A percentile compares a stretch with the other conserved stretches of the same genome.
Conservation (phyloP, 1,140 invertebrate genomes). For the Triops longicaudatus region DNA sequence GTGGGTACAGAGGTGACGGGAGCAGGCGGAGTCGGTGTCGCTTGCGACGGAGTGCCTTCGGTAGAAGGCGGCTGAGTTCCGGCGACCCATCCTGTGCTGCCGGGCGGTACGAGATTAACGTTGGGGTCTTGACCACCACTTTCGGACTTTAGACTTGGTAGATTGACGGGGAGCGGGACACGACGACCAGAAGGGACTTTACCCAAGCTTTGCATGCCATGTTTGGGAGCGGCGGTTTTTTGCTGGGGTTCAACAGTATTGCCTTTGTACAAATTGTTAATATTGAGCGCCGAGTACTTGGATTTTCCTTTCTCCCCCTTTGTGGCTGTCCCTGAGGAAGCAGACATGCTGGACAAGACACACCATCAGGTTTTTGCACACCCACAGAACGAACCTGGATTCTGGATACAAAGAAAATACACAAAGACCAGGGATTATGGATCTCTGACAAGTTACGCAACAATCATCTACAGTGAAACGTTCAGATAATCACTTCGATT, state of each 20-base stretch:
- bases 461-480: no score
- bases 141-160: conserved; percentile 95
- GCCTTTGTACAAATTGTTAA: conserved; percentile 92
- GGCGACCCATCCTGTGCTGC: conserved; percentile 62
- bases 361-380: conserved; percentile 64
- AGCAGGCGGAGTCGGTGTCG: neutral
- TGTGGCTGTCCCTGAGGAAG: conserved; percentile 66
- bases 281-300: conserved; percentile 91
- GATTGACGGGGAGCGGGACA: conserved; percentile 78
- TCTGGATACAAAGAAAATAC: conserved; percentile 46
- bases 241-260: conserved; percentile 77
- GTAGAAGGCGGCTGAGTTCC: conserved; percentile 35
- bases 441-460: neutral
- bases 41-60: conserved; percentile 19
- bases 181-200: conserved; percentile 91
- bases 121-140: conserved; percentile 63
- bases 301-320: conserved; percentile 89
- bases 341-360: conserved; percentile 79
- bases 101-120: conserved; percentile 60
- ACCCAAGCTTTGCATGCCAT: conserved; percentile 97
- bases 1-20: neutral
- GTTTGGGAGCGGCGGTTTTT: conserved; percentile 85
- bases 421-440: neutral
- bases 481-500: no score
- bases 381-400: conserved; percentile 70